Conservation (phyloP, 2,888 invertebrate species). For the Xestia sexstrigata region DNA sequence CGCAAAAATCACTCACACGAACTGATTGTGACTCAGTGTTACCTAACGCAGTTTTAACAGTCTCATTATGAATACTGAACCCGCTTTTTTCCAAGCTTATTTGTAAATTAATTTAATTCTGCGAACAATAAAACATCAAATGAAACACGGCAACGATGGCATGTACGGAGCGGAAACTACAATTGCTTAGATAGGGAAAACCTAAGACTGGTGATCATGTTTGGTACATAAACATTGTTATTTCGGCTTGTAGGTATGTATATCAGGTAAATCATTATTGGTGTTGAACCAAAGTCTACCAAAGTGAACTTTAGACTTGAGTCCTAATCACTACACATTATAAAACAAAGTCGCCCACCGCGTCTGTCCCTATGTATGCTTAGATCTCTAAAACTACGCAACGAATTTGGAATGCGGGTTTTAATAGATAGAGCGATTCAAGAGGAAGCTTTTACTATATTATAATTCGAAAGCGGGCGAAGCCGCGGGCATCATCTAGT, state of each 20-base stretch:
- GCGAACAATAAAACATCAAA: conserved; percentile 21
- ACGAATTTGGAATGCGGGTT: no score
- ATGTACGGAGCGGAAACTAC: not conserved
- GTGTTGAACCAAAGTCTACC: not conserved
- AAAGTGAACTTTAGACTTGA: not conserved
- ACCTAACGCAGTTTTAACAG: conserved; percentile 52
- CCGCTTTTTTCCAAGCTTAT: conserved; percentile 41
- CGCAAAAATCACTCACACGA: conserved; percentile 31
- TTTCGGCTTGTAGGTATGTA: not conserved
- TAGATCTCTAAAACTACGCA: no score
- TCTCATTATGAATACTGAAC: conserved; percentile 40
- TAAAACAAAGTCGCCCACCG: no score
- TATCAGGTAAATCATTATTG: conserved; percentile 2
- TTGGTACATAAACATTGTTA: conserved; percentile 9
- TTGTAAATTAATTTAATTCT: conserved; percentile 27
- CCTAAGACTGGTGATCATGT: conserved; percentile 22
- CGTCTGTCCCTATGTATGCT: no score
- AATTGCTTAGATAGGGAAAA: conserved; percentile 42
- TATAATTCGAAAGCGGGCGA: no score
- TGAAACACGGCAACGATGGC: conserved; percentile 24
- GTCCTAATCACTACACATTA: no score
- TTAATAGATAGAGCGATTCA: no score
- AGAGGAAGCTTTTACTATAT: no score
- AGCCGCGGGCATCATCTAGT: no score
- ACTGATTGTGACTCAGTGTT: conserved; percentile 55